A percentile compares a stretch with the other conserved stretches of the same genome.
Evolutionary conservation across 2,113 vertebrate species (phyloP).

Genomic region (Hipposideros armiger): DNA sequence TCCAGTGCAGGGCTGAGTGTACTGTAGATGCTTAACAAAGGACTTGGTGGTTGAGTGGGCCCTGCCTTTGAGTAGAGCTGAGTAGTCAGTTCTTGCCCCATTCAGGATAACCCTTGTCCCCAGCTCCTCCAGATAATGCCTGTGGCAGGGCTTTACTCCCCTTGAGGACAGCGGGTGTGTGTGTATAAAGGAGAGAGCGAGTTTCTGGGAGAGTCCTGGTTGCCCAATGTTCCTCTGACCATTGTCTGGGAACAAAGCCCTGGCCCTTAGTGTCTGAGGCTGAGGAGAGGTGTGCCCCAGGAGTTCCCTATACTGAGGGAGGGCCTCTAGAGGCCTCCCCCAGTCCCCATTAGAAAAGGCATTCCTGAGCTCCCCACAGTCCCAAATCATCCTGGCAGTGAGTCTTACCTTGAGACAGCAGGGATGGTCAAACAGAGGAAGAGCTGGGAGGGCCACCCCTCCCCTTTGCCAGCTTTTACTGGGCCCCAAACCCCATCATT

Average conservation of each 20-base stretch:
- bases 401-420: not conserved
- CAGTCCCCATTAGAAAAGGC: not conserved
- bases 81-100: not conserved
- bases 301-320: not conserved
- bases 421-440: not conserved
- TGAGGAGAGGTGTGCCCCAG: not conserved
- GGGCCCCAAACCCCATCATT: not conserved
- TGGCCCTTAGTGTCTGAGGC: not conserved
- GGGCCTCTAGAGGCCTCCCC: not conserved
- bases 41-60: not conserved
- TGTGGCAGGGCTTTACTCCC: not conserved
- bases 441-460: not conserved
- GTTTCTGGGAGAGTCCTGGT: not conserved
- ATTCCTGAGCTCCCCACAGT: not conserved
- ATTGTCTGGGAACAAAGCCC: not conserved
- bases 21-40: not conserved
- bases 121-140: not conserved
- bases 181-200: not conserved
- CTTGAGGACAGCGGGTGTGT: not conserved
- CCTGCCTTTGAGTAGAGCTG: not conserved
- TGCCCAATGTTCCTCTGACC: not conserved
- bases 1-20: not conserved
- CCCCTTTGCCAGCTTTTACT: not conserved
- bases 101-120: not conserved
- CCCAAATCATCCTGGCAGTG: not conserved